Evolutionary conservation across 2,888 invertebrate species (phyloP), one percentile per base, ranked within the genome.

Genomic region (Crepidodera aurea): DNA sequence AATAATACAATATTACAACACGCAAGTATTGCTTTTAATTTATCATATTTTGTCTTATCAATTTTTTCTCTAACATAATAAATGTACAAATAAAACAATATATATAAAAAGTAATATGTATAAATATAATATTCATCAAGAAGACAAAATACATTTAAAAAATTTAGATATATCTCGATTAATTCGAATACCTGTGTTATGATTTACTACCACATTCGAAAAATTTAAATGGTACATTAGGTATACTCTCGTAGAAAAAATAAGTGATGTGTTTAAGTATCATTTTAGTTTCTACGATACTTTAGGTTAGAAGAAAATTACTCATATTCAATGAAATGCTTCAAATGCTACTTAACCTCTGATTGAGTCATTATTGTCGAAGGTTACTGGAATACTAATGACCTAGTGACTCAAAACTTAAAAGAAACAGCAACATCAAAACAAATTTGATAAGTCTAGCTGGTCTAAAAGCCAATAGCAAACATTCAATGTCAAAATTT

Each of bases 241-340:
- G 66, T 70, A 70, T 68, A 70, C 65, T 56, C 59, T 62, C 61
- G 62, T 69, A 69, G 70, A 70, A 70, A 70, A 70, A 69, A 70
- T 70, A 70, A 69, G 59, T 69, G 57, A 68, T 67, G 56, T 67
- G 58, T 60, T 39, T 27, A 16, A 55, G 22, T 48, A 34, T 40
- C 42, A 40, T 42, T 37, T 22, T 34, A 48, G 22, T 29, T 39
- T 37, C 22, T 29, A 54, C 18, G 27, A 27, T 34, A 44, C 18
- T 13, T 22, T 48, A 27, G 39, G 13, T 42, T 32, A 42, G 51
- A 51, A 51, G 42, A 42, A 50, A 29, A 16, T 29, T 29, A 48
- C 15, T 8, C 8, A 29, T 1, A 2, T 29, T 27, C 27, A 25
- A 51, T 63, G 8, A 29, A 29, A 29, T n/a, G n/a, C n/a, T n/a